Evolutionary conservation across 2,797 vertebrate species (phyloP).

Genomic region (Pseudopleuronectes americanus): DNA sequence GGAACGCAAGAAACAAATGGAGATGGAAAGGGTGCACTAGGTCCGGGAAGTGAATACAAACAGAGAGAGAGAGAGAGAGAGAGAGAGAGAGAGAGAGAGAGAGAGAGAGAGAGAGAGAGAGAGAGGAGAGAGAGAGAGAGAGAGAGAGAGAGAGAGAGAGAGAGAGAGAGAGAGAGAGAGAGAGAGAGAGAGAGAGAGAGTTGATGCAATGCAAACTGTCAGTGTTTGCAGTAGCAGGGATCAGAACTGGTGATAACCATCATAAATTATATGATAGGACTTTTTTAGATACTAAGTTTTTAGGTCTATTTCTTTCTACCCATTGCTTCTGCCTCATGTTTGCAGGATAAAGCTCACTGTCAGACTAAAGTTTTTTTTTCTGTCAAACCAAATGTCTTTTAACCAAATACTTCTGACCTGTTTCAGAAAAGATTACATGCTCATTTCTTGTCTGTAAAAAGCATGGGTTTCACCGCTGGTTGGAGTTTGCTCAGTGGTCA

Average conservation of each 20-base stretch:
- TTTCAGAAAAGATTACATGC: too few relatives aligned
- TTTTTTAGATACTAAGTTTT: neutral
- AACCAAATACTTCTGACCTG: too few relatives aligned
- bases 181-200: neutral
- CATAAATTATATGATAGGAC: neutral
- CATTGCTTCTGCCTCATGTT: neutral
- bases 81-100: neutral
- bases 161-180: neutral
- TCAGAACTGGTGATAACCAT: neutral
- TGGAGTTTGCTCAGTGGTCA: neutral
- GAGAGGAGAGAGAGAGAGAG: too few relatives aligned
- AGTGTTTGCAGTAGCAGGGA: neutral
- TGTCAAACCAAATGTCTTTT: too few relatives aligned
- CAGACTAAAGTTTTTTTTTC: too few relatives aligned
- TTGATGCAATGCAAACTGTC: conserved; percentile 4
- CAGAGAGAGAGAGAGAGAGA: neutral
- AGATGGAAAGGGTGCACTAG: conserved; percentile 36
- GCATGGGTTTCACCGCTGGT: neutral
- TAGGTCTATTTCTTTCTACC: neutral
- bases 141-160: neutral
- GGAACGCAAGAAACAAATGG: conserved; percentile 32
- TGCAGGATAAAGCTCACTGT: neutral
- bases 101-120: neutral
- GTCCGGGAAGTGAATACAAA: conserved; percentile 34
- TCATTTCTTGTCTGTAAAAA: too few relatives aligned